These are phyloP conservation scores for Chrosomus eos DNA, from an alignment of 2,797 vertebrate genomes.

Conservation along the genomic window DNA sequence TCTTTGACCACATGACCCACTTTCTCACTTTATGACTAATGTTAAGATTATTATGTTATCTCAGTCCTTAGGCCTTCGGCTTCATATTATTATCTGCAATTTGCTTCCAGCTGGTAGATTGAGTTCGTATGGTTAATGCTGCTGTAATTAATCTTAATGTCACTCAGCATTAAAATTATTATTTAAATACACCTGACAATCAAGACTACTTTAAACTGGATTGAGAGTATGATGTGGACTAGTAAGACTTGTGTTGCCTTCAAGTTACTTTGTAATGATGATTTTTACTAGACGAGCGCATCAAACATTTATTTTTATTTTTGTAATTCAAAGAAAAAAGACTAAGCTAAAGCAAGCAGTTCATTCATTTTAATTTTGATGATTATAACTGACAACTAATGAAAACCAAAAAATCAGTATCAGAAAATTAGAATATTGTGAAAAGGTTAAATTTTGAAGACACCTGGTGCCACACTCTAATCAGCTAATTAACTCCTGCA, in stretches of 20 bases:
- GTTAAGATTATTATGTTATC: slow-evolving; percentile 59
- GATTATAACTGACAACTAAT: no score
- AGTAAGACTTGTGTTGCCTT: background rate
- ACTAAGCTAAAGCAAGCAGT: no score
- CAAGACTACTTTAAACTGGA: background rate
- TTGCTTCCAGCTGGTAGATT: slow-evolving; percentile 63
- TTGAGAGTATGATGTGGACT: background rate
- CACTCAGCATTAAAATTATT: slow-evolving; percentile 57
- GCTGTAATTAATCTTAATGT: slow-evolving; percentile 66
- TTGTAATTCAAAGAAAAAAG: no score
- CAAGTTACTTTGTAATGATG: background rate
- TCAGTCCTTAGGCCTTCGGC: slow-evolving; percentile 56
- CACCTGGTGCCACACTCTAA: no score
- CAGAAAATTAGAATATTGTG: no score
- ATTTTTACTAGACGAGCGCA: background rate
- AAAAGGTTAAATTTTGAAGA: no score
- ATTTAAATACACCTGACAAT: slow-evolving; percentile 45
- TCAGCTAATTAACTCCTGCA: no score
- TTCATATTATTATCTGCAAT: slow-evolving; percentile 65
- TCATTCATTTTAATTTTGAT: no score
- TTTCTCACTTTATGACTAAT: slow-evolving; percentile 26
- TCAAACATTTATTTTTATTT: background rate
- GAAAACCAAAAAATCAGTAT: no score
- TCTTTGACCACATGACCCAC: slow-evolving; percentile 18
- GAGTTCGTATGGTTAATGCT: slow-evolving; percentile 65